Base-by-base conservation (phyloP, 2,888 invertebrate species). In the Creontiades dilutus region DNA sequence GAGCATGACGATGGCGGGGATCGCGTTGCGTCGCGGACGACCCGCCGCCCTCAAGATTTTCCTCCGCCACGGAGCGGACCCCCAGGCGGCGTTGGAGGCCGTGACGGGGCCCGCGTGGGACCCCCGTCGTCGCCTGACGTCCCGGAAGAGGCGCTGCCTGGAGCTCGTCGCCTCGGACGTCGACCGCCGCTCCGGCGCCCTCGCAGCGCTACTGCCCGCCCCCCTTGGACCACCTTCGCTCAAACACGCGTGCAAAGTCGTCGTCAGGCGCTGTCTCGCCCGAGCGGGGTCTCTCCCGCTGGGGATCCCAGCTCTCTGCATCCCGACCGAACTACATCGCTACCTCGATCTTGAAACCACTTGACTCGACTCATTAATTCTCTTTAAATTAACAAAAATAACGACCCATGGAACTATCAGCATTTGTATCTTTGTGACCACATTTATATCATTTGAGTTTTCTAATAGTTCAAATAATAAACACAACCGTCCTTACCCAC, bases 211-310 rank as follows among this genome's bases (percentile, higher is more conserved):
- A 28, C 68, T 86, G 23, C 47, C 68, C 16, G 14, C 7, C 57
- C 61, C 55, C 12, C 61, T 61, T 27, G 55, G 68, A 4, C 47
- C 48, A n/a, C 7, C 0, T 11, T 46, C 86, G 0, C 68, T 86
- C 61, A 86, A 61, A 68, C 86, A 86, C 46, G 2, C 37, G 61
- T 61, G 86, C 37, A 61, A 86, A 86, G 57, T 86, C 61, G 48
- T 13, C n/a, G 47, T 86, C 46, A 57, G 86, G 55, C 55, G 28
- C 14, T 47, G 28, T 12, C 86, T 86, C 68, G 16, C 46, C 0
- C 14, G 16, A 57, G 68, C 57, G 0, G 86, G 68, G 0, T 61
- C 14, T 68, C 28, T 86, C 4, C 86, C 86, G 1, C 4, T 55
- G 27, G 86, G 86, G 19, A 86, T 86, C 23, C 23, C 16, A 14